A percentile compares a stretch with the other conserved stretches of the same genome.
phyloP scores from a whole-genome alignment of 2,888 invertebrate species.

The Ametastegia equiseti region DNA sequence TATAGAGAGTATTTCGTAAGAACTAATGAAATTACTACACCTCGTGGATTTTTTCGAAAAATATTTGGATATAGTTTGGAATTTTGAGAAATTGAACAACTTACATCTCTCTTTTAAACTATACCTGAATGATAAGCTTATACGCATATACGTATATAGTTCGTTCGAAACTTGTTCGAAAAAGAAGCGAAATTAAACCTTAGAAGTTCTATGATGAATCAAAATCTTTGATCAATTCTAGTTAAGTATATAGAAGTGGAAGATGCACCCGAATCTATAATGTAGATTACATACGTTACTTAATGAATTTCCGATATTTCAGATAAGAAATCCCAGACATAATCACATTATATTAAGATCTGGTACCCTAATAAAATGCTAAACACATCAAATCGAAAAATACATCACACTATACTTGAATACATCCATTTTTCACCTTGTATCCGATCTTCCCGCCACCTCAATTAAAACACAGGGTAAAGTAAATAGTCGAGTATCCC shows the following conservation, averaged over 20 bases:
- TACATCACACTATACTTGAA: background rate
- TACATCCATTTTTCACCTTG: background rate
- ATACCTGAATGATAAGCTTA: background rate
- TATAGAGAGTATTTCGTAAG: no score
- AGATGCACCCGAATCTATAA: conserved; percentile 9
- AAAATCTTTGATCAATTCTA: background rate
- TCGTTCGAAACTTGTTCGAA: background rate
- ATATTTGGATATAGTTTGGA: no score
- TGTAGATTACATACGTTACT: background rate
- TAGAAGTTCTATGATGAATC: background rate
- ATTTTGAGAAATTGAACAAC: background rate
- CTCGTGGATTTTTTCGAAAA: no score
- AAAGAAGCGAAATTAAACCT: background rate
- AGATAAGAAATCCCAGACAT: conserved; percentile 4
- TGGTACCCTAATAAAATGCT: background rate
- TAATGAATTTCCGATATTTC: background rate
- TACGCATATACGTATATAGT: background rate
- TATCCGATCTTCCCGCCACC: no score
- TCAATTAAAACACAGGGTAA: no score
- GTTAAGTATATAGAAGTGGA: background rate
- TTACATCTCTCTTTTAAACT: background rate
- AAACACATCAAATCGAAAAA: conserved; percentile 11
- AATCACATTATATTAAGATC: conserved; percentile 26
- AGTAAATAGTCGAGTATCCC: no score
- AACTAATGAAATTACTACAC: background rate